A percentile compares a stretch with the other conserved stretches of the same genome.
These are phyloP conservation scores for Carapus acus DNA, from an alignment of 2,797 vertebrate species.

Conservation along the genomic window DNA sequence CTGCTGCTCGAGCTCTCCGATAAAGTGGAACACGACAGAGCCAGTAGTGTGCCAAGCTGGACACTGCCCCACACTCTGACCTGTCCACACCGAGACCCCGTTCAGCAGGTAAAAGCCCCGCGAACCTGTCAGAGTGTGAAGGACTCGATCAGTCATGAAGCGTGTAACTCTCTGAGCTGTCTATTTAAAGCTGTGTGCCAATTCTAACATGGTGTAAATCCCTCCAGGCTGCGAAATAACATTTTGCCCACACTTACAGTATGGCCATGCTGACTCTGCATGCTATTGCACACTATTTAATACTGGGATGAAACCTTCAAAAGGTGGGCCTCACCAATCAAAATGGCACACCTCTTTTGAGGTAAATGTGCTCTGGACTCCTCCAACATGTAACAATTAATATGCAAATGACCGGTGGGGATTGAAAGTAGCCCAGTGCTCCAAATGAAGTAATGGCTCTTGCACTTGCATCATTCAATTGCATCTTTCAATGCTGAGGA, in stretches of 20 bases:
- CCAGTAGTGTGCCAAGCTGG: conserved; percentile 68
- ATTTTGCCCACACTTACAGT: conserved; percentile 37
- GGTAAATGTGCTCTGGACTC: conserved; percentile 59
- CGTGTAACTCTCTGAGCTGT: background rate
- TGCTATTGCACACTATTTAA: conserved; percentile 58
- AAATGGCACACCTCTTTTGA: conserved; percentile 57
- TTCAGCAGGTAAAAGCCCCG: conserved; percentile 68
- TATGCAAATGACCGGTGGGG: conserved; percentile 65
- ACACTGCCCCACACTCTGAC: conserved; percentile 66
- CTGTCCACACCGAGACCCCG: conserved; percentile 72
- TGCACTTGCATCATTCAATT: too few species aligned
- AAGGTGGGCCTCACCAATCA: conserved; percentile 57
- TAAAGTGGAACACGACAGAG: conserved; percentile 69
- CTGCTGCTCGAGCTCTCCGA: conserved; percentile 75
- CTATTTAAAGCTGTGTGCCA: conserved; percentile 13
- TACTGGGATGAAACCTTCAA: conserved; percentile 32
- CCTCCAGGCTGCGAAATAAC: conserved; percentile 38
- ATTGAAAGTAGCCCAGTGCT: conserved; percentile 56
- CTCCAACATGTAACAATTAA: conserved; percentile 69
- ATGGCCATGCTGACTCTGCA: conserved; percentile 51
- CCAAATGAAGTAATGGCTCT: conserved; percentile 60
- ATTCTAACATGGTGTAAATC: conserved; percentile 3
- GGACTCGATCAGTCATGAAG: conserved; percentile 4
- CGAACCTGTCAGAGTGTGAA: conserved; percentile 2
- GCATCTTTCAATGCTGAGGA: conserved; percentile 58